Evolutionary conservation across 2,888 invertebrate genomes (phyloP), one percentile per base, ranked within the genome.

Genomic region (Caenorhabditis sp.): DNA sequence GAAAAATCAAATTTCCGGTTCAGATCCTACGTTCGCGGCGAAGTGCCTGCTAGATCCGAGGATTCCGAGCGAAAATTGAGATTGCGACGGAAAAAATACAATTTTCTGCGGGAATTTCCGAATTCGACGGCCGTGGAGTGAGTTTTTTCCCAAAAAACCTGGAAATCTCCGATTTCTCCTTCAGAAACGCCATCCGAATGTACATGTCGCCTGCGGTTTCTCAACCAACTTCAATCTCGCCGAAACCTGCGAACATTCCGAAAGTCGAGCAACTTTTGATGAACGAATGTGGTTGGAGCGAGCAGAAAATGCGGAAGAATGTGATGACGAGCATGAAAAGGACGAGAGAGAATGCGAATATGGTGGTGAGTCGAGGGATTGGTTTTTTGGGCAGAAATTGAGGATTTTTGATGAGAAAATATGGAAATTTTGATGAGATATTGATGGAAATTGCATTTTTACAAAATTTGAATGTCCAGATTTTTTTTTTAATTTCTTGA

Each of bases 91-190:
- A 68, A 70, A 8, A 77, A 67, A 3, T 74, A 67, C 65, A 50
- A 28, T 1, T 70, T 87, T 20, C 76, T 76, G 4, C 35, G 50
- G 22, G 84, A 76, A 13, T 87, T 87, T 44, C 87, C 87, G 4
- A 87, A 85, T 67, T 80, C 74, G 5, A 79, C 79, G 20, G 53
- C 60, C 15, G 77, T 84, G 35, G 26, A 47, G 83, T 82, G 32
- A 64, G 80, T 50, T 56, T 32, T 65, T 47, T 13, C 13, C 13
- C 51, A 44, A 44, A n/a, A 15, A 5, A 9, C 37, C 40, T 9
- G 47, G 22, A 18, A 28, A 32, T 50, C 15, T 15, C 2, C 9
- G 18, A 32, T 56, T 13, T 69, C 35, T 20, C n/a, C 35, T 78
- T 28, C 61, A 83, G 82, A n/a, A 79, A 82, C 24, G 86, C 86